These are phyloP conservation scores for Phymorhynchus buccinoides DNA, from an alignment of 1,140 invertebrate species.

Conservation along the genomic window DNA sequence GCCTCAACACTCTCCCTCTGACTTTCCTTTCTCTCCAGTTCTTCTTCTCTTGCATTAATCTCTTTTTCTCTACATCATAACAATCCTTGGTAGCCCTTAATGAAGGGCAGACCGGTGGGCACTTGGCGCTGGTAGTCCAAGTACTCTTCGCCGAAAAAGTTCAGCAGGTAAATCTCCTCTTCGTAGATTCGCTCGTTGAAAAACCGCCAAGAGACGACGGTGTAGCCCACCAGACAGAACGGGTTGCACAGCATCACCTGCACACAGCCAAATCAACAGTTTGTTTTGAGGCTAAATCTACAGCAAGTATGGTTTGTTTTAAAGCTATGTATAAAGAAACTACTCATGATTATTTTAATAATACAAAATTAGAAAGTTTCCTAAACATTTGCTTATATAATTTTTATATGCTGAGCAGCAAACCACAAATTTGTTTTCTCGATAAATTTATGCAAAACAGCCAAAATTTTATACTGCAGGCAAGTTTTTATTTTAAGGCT, in stretches of 20 bases:
- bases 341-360: not conserved
- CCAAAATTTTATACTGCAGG: no score
- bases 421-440: not conserved
- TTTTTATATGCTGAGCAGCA: not conserved
- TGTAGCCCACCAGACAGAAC: conserved; percentile 87
- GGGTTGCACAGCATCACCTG: conserved; percentile 93
- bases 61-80: conserved; percentile 51
- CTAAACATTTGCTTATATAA: no score
- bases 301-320: not conserved
- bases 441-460: no score
- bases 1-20: not conserved
- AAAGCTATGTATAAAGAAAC: not conserved
- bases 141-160: conserved; percentile 95
- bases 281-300: not conserved
- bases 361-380: no score
- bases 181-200: conserved; percentile 89
- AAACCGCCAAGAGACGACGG: conserved; percentile 87
- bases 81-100: conserved; percentile 78
- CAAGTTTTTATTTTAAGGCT: no score
- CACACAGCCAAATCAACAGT: conserved; percentile 59
- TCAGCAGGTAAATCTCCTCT: conserved; percentile 93
- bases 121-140: conserved; percentile 89
- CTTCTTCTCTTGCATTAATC: not conserved
- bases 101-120: conserved; percentile 92
- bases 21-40: no score